Evolutionary conservation across 37 sponge, comb jelly and placozoan genomes (phyloP), one percentile per base, ranked within the genome.

Genomic region (Theonella swinhoei): DNA sequence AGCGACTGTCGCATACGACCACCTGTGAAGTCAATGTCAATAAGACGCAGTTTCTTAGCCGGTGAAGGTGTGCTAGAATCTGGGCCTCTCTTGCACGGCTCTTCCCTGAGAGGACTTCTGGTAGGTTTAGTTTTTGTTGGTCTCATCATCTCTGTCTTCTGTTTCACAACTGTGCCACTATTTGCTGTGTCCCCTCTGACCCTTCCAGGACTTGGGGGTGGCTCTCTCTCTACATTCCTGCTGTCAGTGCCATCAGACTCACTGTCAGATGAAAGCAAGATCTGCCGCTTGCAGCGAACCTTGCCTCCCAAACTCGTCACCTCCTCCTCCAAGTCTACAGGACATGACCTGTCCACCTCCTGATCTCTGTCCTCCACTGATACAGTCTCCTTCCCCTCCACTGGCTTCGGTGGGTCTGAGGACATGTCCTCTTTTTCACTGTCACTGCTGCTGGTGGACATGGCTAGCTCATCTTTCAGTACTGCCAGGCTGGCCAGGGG

Each of bases 11-110:
- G 72, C 32, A 70, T 34, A 4, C 60, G 42, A 29, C 85, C 85
- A 14, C 85, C 85, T 0, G 85, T 85, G 78, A 85, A 85, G 38
- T 85, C 85, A 43, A 85, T 85, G 42, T 85, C 85, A 5, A 85
- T 78, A 41, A 85, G 60, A 37, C 85, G 36, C 8, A 85, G 78
- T 35, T 85, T 85, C 60, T 77, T 77, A 2, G 28, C 39, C 30
- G 83, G 35, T 1, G 39, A 23, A 36, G 39, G 54, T 47, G 54
- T 47, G 54, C 11, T 47, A 17, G 7, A 14, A 17, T 7, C 11
- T 47, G 54, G 54, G 14, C 54, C 14, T 47, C 54, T 47, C 54
- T 47, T 47, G 11, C 7, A 14, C 54, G 54, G 11, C 14, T 7
- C 7, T 14, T 47, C 14, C 54, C 14, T 47, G 11, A 17, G 54